A percentile compares a stretch with the other conserved stretches of the same genome.
phyloP scores from a whole-genome alignment of 2,888 invertebrate species.

The Embidobia sp. region DNA sequence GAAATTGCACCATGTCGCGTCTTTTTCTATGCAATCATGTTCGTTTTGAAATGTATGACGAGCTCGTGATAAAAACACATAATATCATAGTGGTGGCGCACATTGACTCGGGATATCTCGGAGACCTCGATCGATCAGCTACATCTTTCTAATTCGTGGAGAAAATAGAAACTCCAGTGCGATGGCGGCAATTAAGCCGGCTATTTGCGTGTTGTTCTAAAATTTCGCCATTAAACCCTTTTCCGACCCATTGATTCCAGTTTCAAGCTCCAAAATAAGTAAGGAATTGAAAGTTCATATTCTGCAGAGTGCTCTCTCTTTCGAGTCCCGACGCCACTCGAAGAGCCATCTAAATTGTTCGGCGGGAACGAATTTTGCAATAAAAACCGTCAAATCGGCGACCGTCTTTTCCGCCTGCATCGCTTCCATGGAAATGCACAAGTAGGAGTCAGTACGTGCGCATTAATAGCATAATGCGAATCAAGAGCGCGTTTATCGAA shows the following conservation, averaged over 20 bases:
- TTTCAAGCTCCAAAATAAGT: no score
- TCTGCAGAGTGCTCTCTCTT: no score
- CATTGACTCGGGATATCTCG: constrained; percentile 55
- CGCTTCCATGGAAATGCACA: constrained; percentile 19
- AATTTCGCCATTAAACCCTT: no score
- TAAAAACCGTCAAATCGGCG: no score
- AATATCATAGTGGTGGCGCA: constrained; percentile 42
- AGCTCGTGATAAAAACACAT: constrained; percentile 37
- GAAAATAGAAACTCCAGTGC: constrained; percentile 45
- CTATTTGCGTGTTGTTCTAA: no score
- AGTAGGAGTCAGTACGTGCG: background rate
- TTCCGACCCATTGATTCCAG: no score
- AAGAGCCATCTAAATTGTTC: no score
- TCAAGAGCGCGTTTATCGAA: constrained; percentile 9
- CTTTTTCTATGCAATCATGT: constrained; percentile 29
- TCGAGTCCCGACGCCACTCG: no score
- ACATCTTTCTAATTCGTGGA: constrained; percentile 34
- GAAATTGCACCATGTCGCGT: constrained; percentile 11
- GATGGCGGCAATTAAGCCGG: constrained; percentile 26
- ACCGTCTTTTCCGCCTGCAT: no score
- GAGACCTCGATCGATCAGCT: constrained; percentile 49
- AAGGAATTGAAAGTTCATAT: no score
- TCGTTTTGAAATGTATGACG: constrained; percentile 40
- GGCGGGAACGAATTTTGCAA: background rate
- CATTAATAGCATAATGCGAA: constrained; percentile 8